phyloP scores from a whole-genome alignment of 2,113 vertebrate genomes.

The Galemys pyrenaicus region DNA sequence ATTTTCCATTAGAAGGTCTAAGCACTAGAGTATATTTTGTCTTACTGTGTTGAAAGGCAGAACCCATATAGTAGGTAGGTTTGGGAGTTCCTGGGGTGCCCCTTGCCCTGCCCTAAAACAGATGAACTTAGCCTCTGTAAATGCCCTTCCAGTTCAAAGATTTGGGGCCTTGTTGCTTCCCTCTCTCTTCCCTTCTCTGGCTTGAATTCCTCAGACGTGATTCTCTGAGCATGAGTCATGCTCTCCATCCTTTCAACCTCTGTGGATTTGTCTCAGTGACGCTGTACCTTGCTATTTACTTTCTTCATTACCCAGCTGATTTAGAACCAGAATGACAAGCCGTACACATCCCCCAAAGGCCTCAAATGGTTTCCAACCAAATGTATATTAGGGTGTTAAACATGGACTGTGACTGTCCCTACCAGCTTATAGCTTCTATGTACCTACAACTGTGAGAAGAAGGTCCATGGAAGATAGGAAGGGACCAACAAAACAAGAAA shows the following conservation, averaged over 20 bases:
- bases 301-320: slow-evolving; percentile 41
- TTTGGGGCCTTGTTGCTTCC: background rate
- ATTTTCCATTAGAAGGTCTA: too few relatives aligned
- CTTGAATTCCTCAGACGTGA: slow-evolving; percentile 38
- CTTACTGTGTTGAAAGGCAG: too few relatives aligned
- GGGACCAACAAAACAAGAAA: background rate
- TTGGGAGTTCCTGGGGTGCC: too few relatives aligned
- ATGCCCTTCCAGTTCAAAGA: background rate
- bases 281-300: slow-evolving; percentile 4
- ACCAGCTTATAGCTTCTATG: background rate
- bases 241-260: background rate
- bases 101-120: too few relatives aligned
- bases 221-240: background rate
- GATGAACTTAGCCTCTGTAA: background rate
- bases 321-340: slow-evolving; percentile 32
- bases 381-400: background rate
- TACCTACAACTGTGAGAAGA: background rate
- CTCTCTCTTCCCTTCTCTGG: background rate
- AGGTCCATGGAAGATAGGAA: background rate
- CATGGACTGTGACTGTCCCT: background rate
- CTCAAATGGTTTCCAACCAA: background rate
- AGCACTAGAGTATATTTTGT: too few relatives aligned
- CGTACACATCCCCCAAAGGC: background rate
- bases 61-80: too few relatives aligned
- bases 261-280: background rate